Evolutionary conservation across 2,888 invertebrate species (phyloP), one percentile per base, ranked within the genome.

Genomic region (Limenitis camilla): DNA sequence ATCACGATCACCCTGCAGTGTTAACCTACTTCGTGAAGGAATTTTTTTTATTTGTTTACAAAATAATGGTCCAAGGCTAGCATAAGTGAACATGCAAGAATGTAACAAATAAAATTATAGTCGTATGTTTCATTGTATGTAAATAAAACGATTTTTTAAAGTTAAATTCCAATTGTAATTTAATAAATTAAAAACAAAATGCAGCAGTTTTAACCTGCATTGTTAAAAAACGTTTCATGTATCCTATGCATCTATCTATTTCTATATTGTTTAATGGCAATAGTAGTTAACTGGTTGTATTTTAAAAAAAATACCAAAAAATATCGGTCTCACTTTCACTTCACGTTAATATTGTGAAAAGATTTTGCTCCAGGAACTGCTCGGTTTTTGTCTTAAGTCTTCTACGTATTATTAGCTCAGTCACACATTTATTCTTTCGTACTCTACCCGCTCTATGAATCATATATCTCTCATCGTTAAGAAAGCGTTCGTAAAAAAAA

Each of bases 401-500:
- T n/a, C n/a, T n/a, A n/a, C n/a, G n/a, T 19, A 19, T 3, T 19
- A 3, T 3, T 19, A 19, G 19, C 19, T 19, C 19, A 19, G 2
- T 19, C 19, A 19, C 19, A 2, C 19, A 19, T n/a, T n/a, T n/a
- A n/a, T n/a, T n/a, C n/a, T n/a, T 19, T 68, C 68, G 68, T 66
- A 64, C 63, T 60, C 65, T 67, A 68, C 64, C 58, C 63, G 66
- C 64, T 61, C 61, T 63, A 58, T 73, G 71, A 71, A 72, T 70
- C 67, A 64, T 62, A 72, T 69, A 72, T 71, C n/a, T n/a, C n/a
- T n/a, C n/a, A n/a, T n/a, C n/a, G n/a, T n/a, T n/a, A n/a, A n/a
- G n/a, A n/a, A n/a, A n/a, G n/a, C n/a, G n/a, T n/a, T n/a, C n/a
- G n/a, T n/a, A n/a, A n/a, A n/a, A n/a, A n/a, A n/a, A n/a, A n/a